Evolutionary conservation across 2,888 invertebrate genomes (phyloP).

Genomic region (Coleophora flavipennella): DNA sequence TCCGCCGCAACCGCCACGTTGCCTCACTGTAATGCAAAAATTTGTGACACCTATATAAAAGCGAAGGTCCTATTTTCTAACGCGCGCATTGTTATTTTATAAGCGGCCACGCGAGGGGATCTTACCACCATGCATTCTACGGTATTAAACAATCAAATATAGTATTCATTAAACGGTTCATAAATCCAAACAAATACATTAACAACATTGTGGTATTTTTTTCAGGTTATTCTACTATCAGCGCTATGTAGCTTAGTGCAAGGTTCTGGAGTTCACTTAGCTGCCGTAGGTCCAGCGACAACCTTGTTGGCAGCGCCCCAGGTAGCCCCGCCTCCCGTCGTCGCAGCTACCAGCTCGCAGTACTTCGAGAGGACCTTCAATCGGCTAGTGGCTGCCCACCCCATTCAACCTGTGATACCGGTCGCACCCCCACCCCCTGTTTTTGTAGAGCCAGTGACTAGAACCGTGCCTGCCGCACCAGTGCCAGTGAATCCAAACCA

Average conservation of each 20-base stretch:
- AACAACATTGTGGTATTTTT: slow-evolving; percentile 3
- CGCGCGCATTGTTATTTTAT: slow-evolving; percentile 59
- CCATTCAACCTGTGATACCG: slow-evolving; percentile 17
- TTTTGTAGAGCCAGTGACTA: slow-evolving; percentile 19
- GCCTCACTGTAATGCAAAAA: slow-evolving; percentile 68
- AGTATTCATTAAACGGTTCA: neutral
- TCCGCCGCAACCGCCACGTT: slow-evolving; percentile 55
- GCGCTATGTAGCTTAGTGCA: slow-evolving; percentile 33
- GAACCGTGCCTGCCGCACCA: slow-evolving; percentile 9
- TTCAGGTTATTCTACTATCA: slow-evolving; percentile 40
- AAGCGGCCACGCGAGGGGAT: slow-evolving; percentile 42
- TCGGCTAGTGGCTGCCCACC: slow-evolving; percentile 45
- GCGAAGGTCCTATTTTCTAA: slow-evolving; percentile 56
- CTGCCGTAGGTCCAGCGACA: slow-evolving; percentile 1
- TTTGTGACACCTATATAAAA: slow-evolving; percentile 72
- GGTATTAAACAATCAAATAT: slow-evolving; percentile 26
- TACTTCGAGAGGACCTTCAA: slow-evolving; percentile 78
- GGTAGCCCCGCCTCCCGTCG: slow-evolving; percentile 53
- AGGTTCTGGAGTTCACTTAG: slow-evolving; percentile 33
- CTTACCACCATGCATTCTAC: slow-evolving; percentile 39
- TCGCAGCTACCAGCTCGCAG: slow-evolving; percentile 79
- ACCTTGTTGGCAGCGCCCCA: slow-evolving; percentile 11
- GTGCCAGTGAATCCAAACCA: slow-evolving; percentile 21
- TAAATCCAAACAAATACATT: neutral
- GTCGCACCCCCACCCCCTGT: slow-evolving; percentile 25